Percentiles rank a stretch among this genome's conserved stretches.
Conservation (phyloP, 2,888 invertebrate genomes). For the Trachelus stipa region DNA sequence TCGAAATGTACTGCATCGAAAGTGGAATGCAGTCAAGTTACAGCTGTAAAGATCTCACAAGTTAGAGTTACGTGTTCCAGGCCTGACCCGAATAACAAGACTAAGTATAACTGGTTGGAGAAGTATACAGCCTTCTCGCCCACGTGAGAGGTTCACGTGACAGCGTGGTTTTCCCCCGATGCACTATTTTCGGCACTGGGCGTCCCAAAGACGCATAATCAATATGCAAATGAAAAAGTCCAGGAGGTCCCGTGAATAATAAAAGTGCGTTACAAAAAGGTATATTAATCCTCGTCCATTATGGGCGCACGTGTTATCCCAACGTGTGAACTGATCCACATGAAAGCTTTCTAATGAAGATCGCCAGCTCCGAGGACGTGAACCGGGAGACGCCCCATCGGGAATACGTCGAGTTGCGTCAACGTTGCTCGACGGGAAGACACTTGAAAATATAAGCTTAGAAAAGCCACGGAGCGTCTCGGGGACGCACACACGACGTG, state of each 20-base stretch:
- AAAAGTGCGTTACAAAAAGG: neutral
- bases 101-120: slow-evolving; percentile 38
- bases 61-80: neutral
- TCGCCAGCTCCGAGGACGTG: neutral
- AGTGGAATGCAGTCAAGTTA: neutral
- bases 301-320: neutral
- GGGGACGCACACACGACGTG: neutral
- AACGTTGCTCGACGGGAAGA: neutral
- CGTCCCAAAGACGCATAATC: neutral
- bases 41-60: neutral
- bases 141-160: slow-evolving; percentile 18
- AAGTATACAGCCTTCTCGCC: slow-evolving; percentile 28
- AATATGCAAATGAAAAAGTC: neutral
- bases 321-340: neutral
- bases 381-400: neutral
- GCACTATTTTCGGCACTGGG: neutral
- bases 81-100: slow-evolving; percentile 43
- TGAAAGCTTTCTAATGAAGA: neutral
- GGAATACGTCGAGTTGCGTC: neutral
- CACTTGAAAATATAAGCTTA: neutral
- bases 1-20: neutral
- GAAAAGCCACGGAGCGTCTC: neutral
- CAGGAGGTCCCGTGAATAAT: neutral
- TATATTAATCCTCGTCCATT: neutral
- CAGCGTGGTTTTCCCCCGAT: slow-evolving; percentile 40